These are phyloP conservation scores for Cryptotermes secundus DNA, from an alignment of 1,140 invertebrate genomes.

Conservation along the genomic window DNA sequence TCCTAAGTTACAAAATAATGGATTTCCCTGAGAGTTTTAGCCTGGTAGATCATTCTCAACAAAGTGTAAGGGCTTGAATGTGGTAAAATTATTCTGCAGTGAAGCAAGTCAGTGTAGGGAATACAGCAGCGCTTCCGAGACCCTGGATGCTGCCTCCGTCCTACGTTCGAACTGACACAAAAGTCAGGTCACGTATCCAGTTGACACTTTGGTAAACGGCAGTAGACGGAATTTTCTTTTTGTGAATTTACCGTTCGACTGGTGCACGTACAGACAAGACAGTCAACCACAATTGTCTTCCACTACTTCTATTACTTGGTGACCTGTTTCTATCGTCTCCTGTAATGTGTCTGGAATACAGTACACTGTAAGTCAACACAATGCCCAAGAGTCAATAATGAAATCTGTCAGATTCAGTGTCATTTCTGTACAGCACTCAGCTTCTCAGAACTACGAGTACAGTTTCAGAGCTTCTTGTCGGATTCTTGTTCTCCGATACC, in stretches of 20 bases:
- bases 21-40: neutral
- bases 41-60: neutral
- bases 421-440: too few species aligned
- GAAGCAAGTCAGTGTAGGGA: neutral
- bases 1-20: neutral
- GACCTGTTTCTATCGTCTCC: neutral
- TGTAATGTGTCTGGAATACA: neutral
- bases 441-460: too few species aligned
- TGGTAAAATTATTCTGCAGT: too few species aligned
- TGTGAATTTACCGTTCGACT: neutral
- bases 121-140: neutral
- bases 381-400: neutral
- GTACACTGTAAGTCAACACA: neutral
- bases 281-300: constrained; percentile 11
- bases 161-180: neutral
- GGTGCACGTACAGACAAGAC: neutral
- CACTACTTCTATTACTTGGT: neutral
- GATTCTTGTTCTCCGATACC: too few species aligned
- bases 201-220: constrained; percentile 18
- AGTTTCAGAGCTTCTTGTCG: too few species aligned
- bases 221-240: neutral
- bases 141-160: neutral
- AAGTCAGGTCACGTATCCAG: neutral
- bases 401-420: too few species aligned
- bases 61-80: neutral